Percentiles rank a stretch among this genome's conserved stretches.
phyloP scores from a whole-genome alignment of 2,888 invertebrate genomes.

The Troilus luridus region DNA sequence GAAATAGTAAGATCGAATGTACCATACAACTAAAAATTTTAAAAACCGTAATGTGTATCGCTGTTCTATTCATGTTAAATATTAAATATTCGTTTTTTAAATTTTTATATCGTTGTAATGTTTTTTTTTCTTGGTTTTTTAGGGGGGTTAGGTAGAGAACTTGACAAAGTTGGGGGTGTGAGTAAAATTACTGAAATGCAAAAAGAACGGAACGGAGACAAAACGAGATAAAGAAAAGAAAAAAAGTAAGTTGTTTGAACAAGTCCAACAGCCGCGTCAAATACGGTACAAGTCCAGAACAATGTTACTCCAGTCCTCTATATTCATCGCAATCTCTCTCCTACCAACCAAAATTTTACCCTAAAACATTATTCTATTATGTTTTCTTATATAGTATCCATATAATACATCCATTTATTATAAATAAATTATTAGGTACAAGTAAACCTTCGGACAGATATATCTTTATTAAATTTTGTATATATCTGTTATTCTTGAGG shows the following conservation, averaged over 20 bases:
- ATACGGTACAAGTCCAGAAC: slow-evolving; percentile 18
- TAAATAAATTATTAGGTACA: too few species aligned
- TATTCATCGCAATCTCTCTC: slow-evolving; percentile 13
- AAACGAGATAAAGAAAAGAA: background rate
- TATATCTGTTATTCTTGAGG: too few species aligned
- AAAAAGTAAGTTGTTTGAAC: slow-evolving; percentile 32
- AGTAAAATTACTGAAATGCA: slow-evolving; percentile 18
- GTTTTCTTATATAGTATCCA: background rate
- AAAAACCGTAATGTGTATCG: too few species aligned
- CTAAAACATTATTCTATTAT: background rate
- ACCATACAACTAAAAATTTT: too few species aligned
- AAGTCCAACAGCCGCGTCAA: slow-evolving; percentile 26
- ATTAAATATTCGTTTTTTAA: too few species aligned
- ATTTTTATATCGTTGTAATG: background rate
- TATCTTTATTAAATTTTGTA: too few species aligned
- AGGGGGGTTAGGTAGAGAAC: background rate
- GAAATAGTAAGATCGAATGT: too few species aligned
- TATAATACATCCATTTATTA: too few species aligned
- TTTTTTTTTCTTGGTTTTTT: background rate
- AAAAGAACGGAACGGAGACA: slow-evolving; percentile 11
- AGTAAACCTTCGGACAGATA: too few species aligned
- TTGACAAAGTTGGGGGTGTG: background rate
- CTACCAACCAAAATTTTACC: background rate
- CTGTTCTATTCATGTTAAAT: too few species aligned
- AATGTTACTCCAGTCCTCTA: background rate